These are phyloP conservation scores for Drosophila anomalata DNA, from an alignment of 2,888 invertebrate genomes.

Conservation along the genomic window DNA sequence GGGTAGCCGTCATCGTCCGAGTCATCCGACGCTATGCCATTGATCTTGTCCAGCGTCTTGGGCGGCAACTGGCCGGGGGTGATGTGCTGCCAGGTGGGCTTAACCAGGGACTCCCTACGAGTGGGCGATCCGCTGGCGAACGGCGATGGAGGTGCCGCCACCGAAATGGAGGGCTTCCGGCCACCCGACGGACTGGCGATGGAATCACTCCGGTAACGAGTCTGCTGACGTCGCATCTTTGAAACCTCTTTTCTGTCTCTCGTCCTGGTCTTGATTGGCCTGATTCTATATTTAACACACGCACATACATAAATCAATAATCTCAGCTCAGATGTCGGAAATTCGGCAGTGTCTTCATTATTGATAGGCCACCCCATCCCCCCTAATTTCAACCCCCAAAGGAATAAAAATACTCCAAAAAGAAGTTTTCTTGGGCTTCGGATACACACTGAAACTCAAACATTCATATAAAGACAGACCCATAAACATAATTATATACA, in stretches of 20 bases:
- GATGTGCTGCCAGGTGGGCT: slow-evolving; percentile 84
- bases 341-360: slow-evolving; percentile 36
- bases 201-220: slow-evolving; percentile 72
- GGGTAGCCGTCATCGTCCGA: slow-evolving; percentile 78
- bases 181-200: slow-evolving; percentile 54
- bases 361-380: slow-evolving; percentile 21
- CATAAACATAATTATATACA: neutral
- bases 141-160: slow-evolving; percentile 32
- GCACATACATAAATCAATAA: slow-evolving; percentile 39
- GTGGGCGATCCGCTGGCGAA: slow-evolving; percentile 53
- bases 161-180: slow-evolving; percentile 60
- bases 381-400: slow-evolving; percentile 18
- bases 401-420: slow-evolving; percentile 4
- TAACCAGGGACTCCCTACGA: slow-evolving; percentile 83
- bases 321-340: slow-evolving; percentile 29
- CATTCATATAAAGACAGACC: neutral
- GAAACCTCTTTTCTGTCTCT: slow-evolving; percentile 42
- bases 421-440: slow-evolving; percentile 35
- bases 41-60: slow-evolving; percentile 82
- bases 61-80: slow-evolving; percentile 83
- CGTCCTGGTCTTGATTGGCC: slow-evolving; percentile 42
- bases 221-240: slow-evolving; percentile 74
- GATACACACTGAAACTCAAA: slow-evolving; percentile 18
- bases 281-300: slow-evolving; percentile 54
- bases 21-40: slow-evolving; percentile 81